Percentiles rank a stretch among this genome's conserved stretches.
Conservation (phyloP, 2,113 vertebrate genomes). For the Solea senegalensis region DNA sequence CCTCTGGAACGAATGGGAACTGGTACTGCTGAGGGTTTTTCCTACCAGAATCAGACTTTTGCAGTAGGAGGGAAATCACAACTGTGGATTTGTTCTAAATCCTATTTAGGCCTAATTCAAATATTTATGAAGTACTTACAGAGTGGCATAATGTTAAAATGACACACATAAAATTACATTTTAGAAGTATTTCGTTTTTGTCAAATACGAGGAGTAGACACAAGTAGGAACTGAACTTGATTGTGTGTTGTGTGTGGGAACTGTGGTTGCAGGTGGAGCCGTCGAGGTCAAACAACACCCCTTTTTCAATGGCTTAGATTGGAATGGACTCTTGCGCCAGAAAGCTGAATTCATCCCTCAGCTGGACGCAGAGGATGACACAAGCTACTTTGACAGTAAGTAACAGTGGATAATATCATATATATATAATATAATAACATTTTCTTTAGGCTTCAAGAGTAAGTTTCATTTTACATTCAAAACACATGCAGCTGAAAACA, state of each 20-base stretch:
- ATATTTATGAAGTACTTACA: not conserved
- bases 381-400: conserved; percentile 98
- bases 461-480: not conserved
- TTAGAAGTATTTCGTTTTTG: not conserved
- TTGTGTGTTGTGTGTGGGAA: not conserved
- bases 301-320: conserved; percentile 92
- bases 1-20: conserved; percentile 93
- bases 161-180: not conserved
- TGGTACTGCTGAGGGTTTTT: conserved; percentile 74
- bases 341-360: conserved; percentile 98
- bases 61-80: not conserved
- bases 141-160: not conserved
- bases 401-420: not conserved
- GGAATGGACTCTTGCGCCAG: conserved; percentile 93
- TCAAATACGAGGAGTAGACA: no score
- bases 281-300: conserved; percentile 92
- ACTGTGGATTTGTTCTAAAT: not conserved
- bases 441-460: not conserved
- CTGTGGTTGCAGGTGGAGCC: conserved; percentile 83
- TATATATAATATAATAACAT: no score
- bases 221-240: not conserved
- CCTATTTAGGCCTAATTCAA: not conserved
- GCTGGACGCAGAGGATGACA: conserved; percentile 94
- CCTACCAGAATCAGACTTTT: not conserved
- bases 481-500: no score